Conservation (phyloP, 1,140 invertebrate species). For the Sminthurinus signatus region DNA sequence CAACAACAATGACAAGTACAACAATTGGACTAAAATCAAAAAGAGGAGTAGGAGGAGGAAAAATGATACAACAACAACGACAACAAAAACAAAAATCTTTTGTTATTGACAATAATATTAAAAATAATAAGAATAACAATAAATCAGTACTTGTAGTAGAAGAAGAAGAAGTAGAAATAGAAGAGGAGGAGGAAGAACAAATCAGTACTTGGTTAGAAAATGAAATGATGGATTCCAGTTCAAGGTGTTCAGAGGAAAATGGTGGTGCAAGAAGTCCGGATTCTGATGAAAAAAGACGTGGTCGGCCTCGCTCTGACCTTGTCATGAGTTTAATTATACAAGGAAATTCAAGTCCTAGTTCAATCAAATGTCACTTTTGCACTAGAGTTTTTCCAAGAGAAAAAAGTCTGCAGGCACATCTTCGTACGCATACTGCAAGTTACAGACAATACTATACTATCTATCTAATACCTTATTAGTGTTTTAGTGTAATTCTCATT, state of each 20-base stretch:
- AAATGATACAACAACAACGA: neutral
- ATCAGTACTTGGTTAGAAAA: conserved; percentile 9
- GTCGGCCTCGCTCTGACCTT: conserved; percentile 65
- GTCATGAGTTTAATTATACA: conserved; percentile 64
- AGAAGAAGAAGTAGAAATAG: neutral
- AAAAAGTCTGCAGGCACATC: conserved; percentile 72
- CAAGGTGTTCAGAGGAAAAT: conserved; percentile 31
- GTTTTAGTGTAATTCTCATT: too few species aligned
- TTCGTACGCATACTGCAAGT: conserved; percentile 73
- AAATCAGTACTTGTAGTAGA: too few species aligned
- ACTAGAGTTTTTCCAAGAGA: conserved; percentile 70
- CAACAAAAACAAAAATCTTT: too few species aligned
- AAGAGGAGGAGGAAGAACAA: conserved; percentile 17
- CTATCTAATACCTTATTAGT: too few species aligned
- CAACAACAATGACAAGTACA: too few species aligned
- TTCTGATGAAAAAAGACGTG: conserved; percentile 47
- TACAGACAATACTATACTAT: too few species aligned
- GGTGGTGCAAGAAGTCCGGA: conserved; percentile 35
- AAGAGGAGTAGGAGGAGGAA: conserved; percentile 1
- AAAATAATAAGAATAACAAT: too few species aligned
- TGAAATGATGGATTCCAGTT: conserved; percentile 16
- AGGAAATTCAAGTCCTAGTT: conserved; percentile 62
- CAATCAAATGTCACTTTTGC: conserved; percentile 68
- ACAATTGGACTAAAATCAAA: too few species aligned
- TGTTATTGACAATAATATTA: too few species aligned